Base-by-base conservation (phyloP, 2,797 vertebrate genomes). In the Pachyuromys duprasi region DNA sequence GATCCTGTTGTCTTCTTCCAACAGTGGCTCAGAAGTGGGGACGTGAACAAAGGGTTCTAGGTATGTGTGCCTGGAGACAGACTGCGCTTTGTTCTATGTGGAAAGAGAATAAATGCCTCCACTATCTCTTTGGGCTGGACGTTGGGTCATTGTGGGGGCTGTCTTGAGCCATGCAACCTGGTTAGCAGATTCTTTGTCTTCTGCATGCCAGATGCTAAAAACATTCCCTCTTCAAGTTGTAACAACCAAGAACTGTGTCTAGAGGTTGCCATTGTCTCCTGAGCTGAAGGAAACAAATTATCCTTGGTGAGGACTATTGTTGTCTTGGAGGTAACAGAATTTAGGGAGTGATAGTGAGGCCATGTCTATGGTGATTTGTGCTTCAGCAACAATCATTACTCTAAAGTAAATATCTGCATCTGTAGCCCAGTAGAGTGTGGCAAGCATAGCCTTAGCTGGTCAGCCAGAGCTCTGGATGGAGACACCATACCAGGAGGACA, bases 41-140 rank as follows among this genome's bases (percentile, higher is more conserved):
- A 79, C 39, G 31, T 86, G 49, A 79, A n/a, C 26, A 60, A 49
- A 78, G 36, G 39, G 7, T 26, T 81, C 63, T 42, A 74, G 88
- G 79, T 63, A 11, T 49, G 13, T 87, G 60, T 33, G 70, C 86
- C 83, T 45, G 55, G 81, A 60, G 74, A 91, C 70, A 79, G 92
- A 82, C 2, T 88, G 67, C 33, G 69, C 60, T 94, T 86, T 60
- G 42, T 57, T 93, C 70, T 42, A 31, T 45, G 4, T 2, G 2
- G 11, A 5, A 82, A 88, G n/a, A 78, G 24, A 91, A 83, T 42
- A 63, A 88, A 91, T 62, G 62, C 36, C 70, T 78, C 63, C 1
- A 8, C 62, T 78, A 2, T 86, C 39, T 63, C 69, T 14, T 12
- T 65, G 11, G 70, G 60, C 24, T 26, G 31, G 79, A 31, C 4